Evolutionary conservation across 1,140 invertebrate species (phyloP), one percentile per base, ranked within the genome.

Genomic region (Amphibalanus amphitrite): DNA sequence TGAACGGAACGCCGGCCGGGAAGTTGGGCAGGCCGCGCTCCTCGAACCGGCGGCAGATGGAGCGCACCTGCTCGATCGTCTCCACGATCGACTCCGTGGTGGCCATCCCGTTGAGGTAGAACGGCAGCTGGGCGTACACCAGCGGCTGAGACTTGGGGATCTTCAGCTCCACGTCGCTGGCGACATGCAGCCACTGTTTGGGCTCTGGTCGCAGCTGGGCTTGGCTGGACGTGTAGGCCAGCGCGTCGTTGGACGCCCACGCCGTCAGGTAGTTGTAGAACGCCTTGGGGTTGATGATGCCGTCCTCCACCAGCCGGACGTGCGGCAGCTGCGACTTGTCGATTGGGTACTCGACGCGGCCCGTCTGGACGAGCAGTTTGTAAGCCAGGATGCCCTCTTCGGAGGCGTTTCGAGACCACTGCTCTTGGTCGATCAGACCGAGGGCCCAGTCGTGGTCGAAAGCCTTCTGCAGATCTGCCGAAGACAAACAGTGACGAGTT

Each of bases 241-340:
- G 84, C 15, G 90, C 90, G 80, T 98, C 97, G 78, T 96, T 97
- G 10, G 88, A 88, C 6, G 87, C 89, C 97, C 97, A 99, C 0
- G 95, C 97, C 17, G 93, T 96, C 38, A 99, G 80, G 80, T 98
- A 98, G 79, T 97, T 97, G 80, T 99, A 99, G 82, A 99, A 99
- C 0, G 93, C 94, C 76, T 91, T 90, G 0, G 91, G 89, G 82
- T 97, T 95, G 72, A 99, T 97, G 74, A 95, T 91, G 25, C 93
- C 94, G 25, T 95, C 88, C 78, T 91, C 87, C 0, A 99, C 95
- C 68, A 99, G 84, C 75, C 90, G 86, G 70, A 87, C 77, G 69
- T 77, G 76, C 28, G 76, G 78, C 38, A 85, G 77, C 82, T 93
- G 83, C 17, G 87, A 88, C 78, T 92, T 92, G 77, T 97, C 93